Evolutionary conservation across 2,888 invertebrate genomes (phyloP).

Genomic region (Habroteleia sp.): DNA sequence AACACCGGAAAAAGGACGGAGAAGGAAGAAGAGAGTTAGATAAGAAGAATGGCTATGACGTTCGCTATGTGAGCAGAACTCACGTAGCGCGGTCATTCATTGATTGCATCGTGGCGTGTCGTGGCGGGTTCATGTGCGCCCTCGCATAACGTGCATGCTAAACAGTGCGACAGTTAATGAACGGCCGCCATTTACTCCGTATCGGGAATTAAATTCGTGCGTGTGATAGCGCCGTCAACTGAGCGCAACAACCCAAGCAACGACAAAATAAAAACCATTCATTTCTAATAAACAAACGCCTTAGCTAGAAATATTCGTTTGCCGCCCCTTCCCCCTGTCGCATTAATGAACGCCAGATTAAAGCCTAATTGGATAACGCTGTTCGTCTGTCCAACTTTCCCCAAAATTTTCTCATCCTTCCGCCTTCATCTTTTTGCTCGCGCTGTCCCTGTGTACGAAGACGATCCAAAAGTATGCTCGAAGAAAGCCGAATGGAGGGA

Average conservation of each 20-base stretch:
- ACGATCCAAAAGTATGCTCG: background rate
- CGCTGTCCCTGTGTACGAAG: too few relatives aligned
- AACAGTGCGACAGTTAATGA: conserved; percentile 43
- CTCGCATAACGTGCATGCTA: conserved; percentile 27
- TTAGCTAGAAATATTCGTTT: conserved; percentile 38
- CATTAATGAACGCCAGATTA: too few relatives aligned
- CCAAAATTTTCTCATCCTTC: too few relatives aligned
- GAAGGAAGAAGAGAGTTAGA: conserved; percentile 44
- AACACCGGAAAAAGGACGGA: conserved; percentile 50
- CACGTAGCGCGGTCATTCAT: conserved; percentile 51
- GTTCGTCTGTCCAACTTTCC: too few relatives aligned
- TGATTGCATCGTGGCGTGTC: conserved; percentile 54
- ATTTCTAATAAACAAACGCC: too few relatives aligned
- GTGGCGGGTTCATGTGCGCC: conserved; percentile 8
- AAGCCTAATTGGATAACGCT: too few relatives aligned
- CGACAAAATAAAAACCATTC: too few relatives aligned
- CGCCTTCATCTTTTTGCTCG: too few relatives aligned
- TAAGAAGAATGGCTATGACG: conserved; percentile 52
- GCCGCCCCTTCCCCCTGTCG: too few relatives aligned
- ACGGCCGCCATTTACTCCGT: conserved; percentile 24
- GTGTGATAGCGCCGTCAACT: conserved; percentile 1
- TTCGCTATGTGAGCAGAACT: conserved; percentile 38
- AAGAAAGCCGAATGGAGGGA: conserved; percentile 20
- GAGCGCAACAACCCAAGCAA: background rate
- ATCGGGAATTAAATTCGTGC: conserved; percentile 22